Percentiles rank a stretch among this genome's conserved stretches.
These are phyloP conservation scores for Formicarius rufipectus DNA, from an alignment of 2,113 vertebrate genomes.

Conservation along the genomic window DNA sequence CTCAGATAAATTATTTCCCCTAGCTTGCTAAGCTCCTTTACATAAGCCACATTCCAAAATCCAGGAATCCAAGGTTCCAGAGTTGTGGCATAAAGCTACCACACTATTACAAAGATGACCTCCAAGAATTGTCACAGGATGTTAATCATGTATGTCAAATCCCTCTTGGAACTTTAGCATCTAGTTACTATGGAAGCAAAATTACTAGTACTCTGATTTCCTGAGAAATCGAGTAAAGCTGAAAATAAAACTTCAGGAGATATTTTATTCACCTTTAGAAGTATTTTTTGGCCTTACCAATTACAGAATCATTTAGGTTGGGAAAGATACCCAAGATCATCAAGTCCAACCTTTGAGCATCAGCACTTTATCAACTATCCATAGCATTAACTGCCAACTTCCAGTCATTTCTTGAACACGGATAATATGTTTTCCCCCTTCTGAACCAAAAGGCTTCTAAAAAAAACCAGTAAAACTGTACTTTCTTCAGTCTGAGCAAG, in stretches of 20 bases:
- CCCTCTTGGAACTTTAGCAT: neutral
- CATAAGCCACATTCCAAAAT: neutral
- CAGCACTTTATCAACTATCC: neutral
- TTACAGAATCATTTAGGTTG: neutral
- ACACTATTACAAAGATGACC: accelerated
- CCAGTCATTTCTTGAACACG: neutral
- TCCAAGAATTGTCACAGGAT: neutral
- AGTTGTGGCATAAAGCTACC: neutral
- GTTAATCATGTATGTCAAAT: neutral
- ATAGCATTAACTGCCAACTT: neutral
- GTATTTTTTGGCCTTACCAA: neutral
- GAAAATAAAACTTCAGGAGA: neutral
- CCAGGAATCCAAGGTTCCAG: neutral
- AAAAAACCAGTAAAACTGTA: neutral
- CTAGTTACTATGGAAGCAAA: neutral
- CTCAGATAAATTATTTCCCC: accelerated
- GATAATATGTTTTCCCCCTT: accelerated
- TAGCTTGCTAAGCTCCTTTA: neutral
- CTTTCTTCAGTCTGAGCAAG: neutral
- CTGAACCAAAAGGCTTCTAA: neutral
- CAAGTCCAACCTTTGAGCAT: neutral
- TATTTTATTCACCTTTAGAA: neutral
- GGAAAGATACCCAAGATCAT: neutral
- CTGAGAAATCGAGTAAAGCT: neutral
- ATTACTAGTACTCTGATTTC: neutral